phyloP scores from a whole-genome alignment of 2,888 invertebrate species.

The Vandiemenella viatica region DNA sequence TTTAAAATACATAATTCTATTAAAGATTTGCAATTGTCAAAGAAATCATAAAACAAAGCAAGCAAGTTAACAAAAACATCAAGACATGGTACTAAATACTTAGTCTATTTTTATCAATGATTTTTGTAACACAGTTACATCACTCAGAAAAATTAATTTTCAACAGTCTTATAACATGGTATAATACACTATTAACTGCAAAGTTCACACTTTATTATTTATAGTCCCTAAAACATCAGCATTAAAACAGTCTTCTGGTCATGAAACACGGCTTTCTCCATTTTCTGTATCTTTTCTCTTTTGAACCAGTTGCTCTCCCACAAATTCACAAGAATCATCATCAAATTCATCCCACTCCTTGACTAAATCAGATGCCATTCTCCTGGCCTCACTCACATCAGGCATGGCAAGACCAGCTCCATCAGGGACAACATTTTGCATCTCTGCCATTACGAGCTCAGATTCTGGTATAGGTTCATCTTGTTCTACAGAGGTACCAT shows the following conservation, averaged over 20 bases:
- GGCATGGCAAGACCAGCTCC: neutral
- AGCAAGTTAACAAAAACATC: neutral
- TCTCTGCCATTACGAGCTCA: neutral
- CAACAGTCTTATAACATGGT: too few relatives aligned
- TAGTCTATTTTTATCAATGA: neutral
- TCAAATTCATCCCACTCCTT: conserved; percentile 14
- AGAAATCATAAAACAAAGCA: neutral
- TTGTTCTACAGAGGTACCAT: neutral
- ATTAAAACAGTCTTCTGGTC: neutral
- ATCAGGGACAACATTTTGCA: neutral
- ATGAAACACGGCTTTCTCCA: neutral
- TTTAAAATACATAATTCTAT: too few relatives aligned
- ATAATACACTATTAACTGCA: too few relatives aligned
- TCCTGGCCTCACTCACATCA: neutral
- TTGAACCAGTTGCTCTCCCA: neutral
- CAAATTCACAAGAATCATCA: conserved; percentile 4
- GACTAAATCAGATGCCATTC: conserved; percentile 5
- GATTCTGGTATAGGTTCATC: neutral
- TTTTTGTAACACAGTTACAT: neutral
- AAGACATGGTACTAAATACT: neutral
- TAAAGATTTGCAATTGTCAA: conserved; percentile 1
- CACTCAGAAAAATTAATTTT: neutral
- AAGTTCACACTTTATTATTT: too few relatives aligned
- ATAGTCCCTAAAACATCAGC: neutral
- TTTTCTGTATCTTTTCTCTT: neutral